Conservation (phyloP, 2,113 vertebrate species). For the Oreochromis tanganicae region DNA sequence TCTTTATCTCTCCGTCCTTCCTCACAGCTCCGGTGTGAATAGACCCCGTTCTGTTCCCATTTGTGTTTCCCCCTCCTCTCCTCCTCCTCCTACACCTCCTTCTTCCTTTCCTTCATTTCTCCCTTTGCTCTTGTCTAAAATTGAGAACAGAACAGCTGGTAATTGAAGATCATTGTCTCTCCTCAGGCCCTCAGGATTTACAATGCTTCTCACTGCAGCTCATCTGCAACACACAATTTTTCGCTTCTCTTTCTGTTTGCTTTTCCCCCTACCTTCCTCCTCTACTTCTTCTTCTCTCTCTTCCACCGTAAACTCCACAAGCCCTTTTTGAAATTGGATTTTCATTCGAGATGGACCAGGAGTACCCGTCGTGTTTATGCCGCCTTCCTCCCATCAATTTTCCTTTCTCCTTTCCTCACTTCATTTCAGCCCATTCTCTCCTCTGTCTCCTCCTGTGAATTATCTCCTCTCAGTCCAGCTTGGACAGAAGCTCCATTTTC, state of each 20-base stretch:
- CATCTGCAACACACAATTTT: constrained; percentile 54
- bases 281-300: not conserved
- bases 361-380: constrained; percentile 56
- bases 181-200: constrained; percentile 67
- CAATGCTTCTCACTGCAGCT: constrained; percentile 47
- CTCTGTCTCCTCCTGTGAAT: constrained; percentile 51
- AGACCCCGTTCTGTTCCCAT: not conserved
- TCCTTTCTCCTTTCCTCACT: constrained; percentile 29
- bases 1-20: not conserved
- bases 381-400: constrained; percentile 47
- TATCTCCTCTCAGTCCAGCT: constrained; percentile 32
- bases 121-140: constrained; percentile 69
- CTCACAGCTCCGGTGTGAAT: not conserved
- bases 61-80: not conserved
- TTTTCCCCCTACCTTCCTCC: not conserved
- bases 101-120: not conserved
- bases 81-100: not conserved
- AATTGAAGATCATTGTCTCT: constrained; percentile 81
- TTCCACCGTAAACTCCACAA: constrained; percentile 51
- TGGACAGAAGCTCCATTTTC: constrained; percentile 48
- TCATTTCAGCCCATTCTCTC: constrained; percentile 24
- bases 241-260: constrained; percentile 24
- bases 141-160: constrained; percentile 71
- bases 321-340: constrained; percentile 70
- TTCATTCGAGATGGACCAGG: constrained; percentile 63